These are phyloP conservation scores for Pandemis cinnamomeana DNA, from an alignment of 2,888 invertebrate species.

Conservation along the genomic window DNA sequence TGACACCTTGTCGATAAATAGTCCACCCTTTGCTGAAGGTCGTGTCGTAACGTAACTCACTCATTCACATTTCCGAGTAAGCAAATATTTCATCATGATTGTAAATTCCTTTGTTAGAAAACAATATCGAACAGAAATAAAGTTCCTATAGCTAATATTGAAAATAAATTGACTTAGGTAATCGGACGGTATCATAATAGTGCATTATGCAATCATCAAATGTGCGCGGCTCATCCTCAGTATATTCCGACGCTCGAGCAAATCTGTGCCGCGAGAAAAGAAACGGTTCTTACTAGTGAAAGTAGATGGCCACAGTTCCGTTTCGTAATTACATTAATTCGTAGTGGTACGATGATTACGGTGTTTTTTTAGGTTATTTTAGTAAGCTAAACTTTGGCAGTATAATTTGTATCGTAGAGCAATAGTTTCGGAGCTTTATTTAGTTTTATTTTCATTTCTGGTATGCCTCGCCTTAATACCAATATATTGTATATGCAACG, in stretches of 20 bases:
- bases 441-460: not conserved
- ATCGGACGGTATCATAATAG: constrained; percentile 1
- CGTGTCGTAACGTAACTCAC: not conserved
- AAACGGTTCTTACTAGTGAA: constrained; percentile 75
- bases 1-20: not conserved
- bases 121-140: not conserved
- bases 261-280: constrained; percentile 68
- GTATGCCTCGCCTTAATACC: not conserved
- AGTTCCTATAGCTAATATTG: not conserved
- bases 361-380: constrained; percentile 25
- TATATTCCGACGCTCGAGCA: constrained; percentile 54
- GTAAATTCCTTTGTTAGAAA: not conserved
- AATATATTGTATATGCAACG: not conserved
- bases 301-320: constrained; percentile 75
- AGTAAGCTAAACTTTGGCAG: not conserved
- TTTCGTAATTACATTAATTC: constrained; percentile 62
- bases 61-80: not conserved
- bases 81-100: not conserved
- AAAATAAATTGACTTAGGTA: not conserved
- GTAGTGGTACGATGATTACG: constrained; percentile 21
- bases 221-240: constrained; percentile 52
- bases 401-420: not conserved
- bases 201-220: constrained; percentile 60
- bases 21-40: not conserved
- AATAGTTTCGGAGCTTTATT: not conserved